phyloP scores from a whole-genome alignment of 2,113 vertebrate species.

The Embiotoca jacksoni region DNA sequence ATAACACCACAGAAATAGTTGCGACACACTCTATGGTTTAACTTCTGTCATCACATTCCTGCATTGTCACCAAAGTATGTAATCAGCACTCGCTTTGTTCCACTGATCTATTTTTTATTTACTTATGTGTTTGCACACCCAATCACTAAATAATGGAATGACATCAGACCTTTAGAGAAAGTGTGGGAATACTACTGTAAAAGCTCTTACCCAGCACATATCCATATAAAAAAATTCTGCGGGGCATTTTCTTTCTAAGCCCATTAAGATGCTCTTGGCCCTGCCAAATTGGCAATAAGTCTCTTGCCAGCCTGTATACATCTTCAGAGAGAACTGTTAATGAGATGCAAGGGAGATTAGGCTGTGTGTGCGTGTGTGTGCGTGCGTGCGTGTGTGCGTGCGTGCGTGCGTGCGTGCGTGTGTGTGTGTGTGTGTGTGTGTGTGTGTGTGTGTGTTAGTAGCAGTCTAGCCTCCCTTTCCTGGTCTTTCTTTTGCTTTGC shows the following conservation, averaged over 20 bases:
- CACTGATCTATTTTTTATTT: constrained; percentile 13
- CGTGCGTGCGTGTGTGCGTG: constrained; percentile 21
- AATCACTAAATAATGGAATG: constrained; percentile 63
- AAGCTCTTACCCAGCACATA: constrained; percentile 58
- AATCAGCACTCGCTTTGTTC: constrained; percentile 14
- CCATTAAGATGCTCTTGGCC: constrained; percentile 72
- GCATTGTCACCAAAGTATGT: constrained; percentile 8
- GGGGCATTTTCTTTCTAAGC: constrained; percentile 57
- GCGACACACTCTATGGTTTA: not conserved
- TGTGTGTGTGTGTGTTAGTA: constrained; percentile 22
- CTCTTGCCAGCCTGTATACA: constrained; percentile 72
- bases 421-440: constrained; percentile 17
- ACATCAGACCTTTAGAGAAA: constrained; percentile 50
- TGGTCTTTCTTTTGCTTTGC: constrained; percentile 31
- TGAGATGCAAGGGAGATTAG: constrained; percentile 76
- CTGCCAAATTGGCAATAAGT: constrained; percentile 76
- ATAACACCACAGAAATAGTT: not conserved
- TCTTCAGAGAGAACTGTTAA: constrained; percentile 77
- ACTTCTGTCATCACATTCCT: constrained; percentile 2
- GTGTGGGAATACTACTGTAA: constrained; percentile 54
- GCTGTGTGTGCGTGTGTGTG: constrained; percentile 14
- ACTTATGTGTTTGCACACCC: constrained; percentile 31
- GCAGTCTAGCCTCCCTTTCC: constrained; percentile 49
- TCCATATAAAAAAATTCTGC: constrained; percentile 53
- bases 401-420: constrained; percentile 16